A percentile compares a stretch with the other conserved stretches of the same genome.
phyloP scores from a whole-genome alignment of 2,888 invertebrate species.

The Stegophylla sp. region DNA sequence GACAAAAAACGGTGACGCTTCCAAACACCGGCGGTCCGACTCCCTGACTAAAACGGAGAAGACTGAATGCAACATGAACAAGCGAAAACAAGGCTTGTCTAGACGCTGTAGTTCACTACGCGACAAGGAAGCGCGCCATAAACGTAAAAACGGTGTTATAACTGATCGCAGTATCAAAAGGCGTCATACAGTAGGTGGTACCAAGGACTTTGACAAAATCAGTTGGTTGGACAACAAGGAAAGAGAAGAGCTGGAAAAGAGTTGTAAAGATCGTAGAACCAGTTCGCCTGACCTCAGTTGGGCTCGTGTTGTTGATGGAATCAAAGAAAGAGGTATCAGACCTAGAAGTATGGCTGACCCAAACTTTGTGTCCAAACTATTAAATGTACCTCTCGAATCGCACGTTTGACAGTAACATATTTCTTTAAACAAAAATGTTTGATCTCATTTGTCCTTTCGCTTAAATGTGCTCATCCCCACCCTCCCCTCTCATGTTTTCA shows the following conservation, averaged over 20 bases:
- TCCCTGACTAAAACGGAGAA: conserved; percentile 77
- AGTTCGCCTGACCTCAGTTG: conserved; percentile 71
- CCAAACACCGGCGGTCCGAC: conserved; percentile 69
- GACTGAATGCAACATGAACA: conserved; percentile 80
- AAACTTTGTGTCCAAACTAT: conserved; percentile 66
- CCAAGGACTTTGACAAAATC: conserved; percentile 81
- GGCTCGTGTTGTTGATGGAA: conserved; percentile 60
- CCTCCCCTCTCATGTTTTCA: conserved; percentile 19
- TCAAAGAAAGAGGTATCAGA: conserved; percentile 61
- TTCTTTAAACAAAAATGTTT: conserved; percentile 40
- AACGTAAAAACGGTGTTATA: conserved; percentile 79
- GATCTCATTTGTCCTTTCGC: conserved; percentile 57
- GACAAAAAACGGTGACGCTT: conserved; percentile 64
- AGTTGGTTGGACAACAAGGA: conserved; percentile 70
- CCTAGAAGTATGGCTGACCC: conserved; percentile 62
- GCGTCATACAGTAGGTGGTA: conserved; percentile 90
- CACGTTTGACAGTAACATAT: conserved; percentile 66
- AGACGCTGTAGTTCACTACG: conserved; percentile 65
- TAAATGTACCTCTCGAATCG: conserved; percentile 70
- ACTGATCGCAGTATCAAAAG: conserved; percentile 82
- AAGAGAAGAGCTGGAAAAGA: conserved; percentile 65
- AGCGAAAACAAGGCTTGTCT: conserved; percentile 69
- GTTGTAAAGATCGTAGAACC: conserved; percentile 69
- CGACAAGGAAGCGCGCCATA: conserved; percentile 67
- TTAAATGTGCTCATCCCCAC: conserved; percentile 46